Conservation (phyloP, 1,140 invertebrate species). For the Drosophila teissieri region DNA sequence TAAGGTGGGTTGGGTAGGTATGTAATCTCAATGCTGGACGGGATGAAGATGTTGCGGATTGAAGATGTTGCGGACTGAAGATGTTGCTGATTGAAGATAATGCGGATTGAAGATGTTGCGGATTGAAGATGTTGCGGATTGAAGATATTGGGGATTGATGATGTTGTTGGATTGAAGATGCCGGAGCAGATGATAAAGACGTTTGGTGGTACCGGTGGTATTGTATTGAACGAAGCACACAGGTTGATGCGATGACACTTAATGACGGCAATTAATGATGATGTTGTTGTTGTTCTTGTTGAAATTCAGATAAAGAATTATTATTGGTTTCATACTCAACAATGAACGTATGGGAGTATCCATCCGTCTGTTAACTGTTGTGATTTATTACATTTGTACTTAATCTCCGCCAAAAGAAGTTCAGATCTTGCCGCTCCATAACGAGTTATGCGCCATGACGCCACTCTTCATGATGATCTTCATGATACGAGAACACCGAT, state of each 20-base stretch:
- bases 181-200: background rate
- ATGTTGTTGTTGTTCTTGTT: background rate
- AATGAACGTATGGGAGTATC: background rate
- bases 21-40: background rate
- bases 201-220: background rate
- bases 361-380: background rate
- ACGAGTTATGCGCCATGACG: background rate
- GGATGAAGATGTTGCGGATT: background rate
- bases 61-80: too few species aligned
- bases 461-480: background rate
- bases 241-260: background rate
- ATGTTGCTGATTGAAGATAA: background rate
- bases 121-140: background rate
- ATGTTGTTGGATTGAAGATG: too few species aligned
- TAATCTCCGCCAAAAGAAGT: too few species aligned
- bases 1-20: background rate
- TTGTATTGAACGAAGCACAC: background rate
- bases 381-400: too few species aligned
- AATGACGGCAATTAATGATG: background rate
- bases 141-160: too few species aligned
- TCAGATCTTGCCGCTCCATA: too few species aligned
- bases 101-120: too few species aligned
- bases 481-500: conserved; percentile 9
- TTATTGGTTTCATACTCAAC: background rate
- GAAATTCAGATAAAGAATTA: too few species aligned